Evolutionary conservation across 2,113 vertebrate genomes (phyloP).

Genomic region (Otis tarda): DNA sequence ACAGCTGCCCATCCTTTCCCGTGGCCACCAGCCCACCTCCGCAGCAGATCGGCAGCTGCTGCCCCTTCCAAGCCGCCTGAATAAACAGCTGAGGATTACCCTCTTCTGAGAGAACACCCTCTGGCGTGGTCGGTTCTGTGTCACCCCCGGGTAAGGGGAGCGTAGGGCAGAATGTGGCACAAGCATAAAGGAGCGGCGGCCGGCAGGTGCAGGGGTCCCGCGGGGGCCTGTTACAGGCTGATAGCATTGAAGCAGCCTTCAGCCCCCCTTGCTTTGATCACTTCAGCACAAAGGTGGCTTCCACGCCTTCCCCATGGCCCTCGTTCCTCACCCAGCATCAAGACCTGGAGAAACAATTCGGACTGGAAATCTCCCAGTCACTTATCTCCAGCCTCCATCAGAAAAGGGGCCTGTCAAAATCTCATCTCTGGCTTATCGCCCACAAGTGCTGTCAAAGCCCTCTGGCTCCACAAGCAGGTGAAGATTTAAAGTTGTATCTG

Average conservation of each 20-base stretch:
- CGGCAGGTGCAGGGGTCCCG: background rate
- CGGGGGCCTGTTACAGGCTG: background rate
- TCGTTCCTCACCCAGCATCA: accelerated
- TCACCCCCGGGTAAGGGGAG: background rate
- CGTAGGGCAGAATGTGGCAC: background rate
- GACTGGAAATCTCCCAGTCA: background rate
- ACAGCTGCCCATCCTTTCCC: background rate
- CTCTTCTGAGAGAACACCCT: background rate
- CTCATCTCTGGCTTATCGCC: background rate
- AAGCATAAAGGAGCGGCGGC: background rate
- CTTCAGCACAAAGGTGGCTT: slow-evolving; percentile 18
- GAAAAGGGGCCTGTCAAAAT: background rate
- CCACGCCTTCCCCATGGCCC: background rate
- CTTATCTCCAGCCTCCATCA: background rate
- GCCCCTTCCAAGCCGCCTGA: background rate
- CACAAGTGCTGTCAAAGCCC: background rate
- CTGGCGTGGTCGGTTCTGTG: accelerated
- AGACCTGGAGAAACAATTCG: background rate
- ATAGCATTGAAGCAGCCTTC: background rate
- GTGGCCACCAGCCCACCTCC: background rate
- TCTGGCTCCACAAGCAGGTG: accelerated
- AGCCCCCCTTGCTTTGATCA: background rate
- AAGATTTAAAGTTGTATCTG: background rate
- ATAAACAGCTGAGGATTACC: slow-evolving; percentile 8
- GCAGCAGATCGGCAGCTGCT: background rate